Evolutionary conservation across 1,140 invertebrate genomes (phyloP), one percentile per base, ranked within the genome.

Genomic region (Philotrypesis tridentata): DNA sequence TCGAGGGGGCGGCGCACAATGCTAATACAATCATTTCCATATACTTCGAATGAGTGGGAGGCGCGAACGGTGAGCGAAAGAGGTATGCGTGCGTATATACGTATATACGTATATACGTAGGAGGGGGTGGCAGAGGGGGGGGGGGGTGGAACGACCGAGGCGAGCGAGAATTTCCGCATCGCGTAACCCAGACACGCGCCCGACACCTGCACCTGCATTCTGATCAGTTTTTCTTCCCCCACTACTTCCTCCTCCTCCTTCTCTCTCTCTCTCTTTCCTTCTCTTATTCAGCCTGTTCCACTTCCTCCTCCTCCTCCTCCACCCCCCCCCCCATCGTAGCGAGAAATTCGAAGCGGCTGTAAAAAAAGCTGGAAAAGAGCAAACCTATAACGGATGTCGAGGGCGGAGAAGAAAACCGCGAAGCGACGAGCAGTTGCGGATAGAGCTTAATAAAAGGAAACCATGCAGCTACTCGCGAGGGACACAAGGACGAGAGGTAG

Each of bases 151-250:
- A 80, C 79, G 78, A 55, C 17, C 48, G n/a, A 29, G 33, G 11
- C 27, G 23, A 65, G 37, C 40, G 71, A 9, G 85, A 80, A 85
- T 83, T 84, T 86, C 82, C 85, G 80, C 82, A 87, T 90, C 83
- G 83, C 27, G 85, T 89, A 90, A 84, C 85, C 89, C 70, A 85
- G 82, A 89, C 89, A 91, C 89, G 89, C 87, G 85, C 85, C 82
- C 85, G 84, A 85, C 87, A 87, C 85, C 86, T 88, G 82, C 87
- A 87, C 80, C 81, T 82, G 90, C 90, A 91, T 91, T 87, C 84
- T 87, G 89, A 90, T 90, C 87, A 89, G 89, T 89, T 90, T 90
- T 89, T 87, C 87, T 87, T 84, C n/a, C 83, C 79, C n/a, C 23
- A 75, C 40, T 70, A n/a, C n/a, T n/a, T n/a, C n/a, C 27, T 55